Conservation (phyloP, 2,888 invertebrate species). For the Andricus quercusramuli region DNA sequence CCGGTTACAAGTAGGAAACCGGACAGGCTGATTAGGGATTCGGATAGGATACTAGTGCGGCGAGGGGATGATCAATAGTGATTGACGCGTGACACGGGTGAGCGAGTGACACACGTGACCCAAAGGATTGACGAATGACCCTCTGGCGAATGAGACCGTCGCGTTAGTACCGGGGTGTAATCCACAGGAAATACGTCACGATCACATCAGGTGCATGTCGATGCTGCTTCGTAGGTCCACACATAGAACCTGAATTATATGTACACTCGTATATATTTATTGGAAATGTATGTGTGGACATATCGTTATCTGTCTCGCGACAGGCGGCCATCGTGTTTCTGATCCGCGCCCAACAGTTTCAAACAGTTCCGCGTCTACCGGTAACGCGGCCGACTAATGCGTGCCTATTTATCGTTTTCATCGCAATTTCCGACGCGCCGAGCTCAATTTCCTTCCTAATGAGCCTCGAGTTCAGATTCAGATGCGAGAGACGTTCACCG, state of each 20-base stretch:
- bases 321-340: slow-evolving; percentile 4
- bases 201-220: slow-evolving; percentile 54
- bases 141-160: slow-evolving; percentile 58
- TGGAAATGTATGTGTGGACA: slow-evolving; percentile 4
- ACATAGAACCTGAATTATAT: slow-evolving; percentile 23
- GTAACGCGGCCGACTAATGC: slow-evolving; percentile 53
- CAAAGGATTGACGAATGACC: slow-evolving; percentile 72
- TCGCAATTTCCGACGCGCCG: slow-evolving; percentile 57
- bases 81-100: slow-evolving; percentile 69
- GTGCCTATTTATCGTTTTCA: slow-evolving; percentile 58
- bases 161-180: slow-evolving; percentile 22
- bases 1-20: slow-evolving; percentile 32
- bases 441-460: slow-evolving; percentile 35
- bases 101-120: slow-evolving; percentile 69
- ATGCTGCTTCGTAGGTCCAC: slow-evolving; percentile 48
- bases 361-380: slow-evolving; percentile 45
- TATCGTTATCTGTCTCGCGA: slow-evolving; percentile 54
- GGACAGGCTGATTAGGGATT: slow-evolving; percentile 65
- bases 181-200: slow-evolving; percentile 53
- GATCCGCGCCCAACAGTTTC: slow-evolving; percentile 43
- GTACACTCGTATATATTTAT: slow-evolving; percentile 9
- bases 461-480: slow-evolving; percentile 19
- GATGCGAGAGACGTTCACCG: background rate
- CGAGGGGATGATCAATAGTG: slow-evolving; percentile 73
- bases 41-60: slow-evolving; percentile 58